These are phyloP conservation scores for Spisula solida DNA, from an alignment of 2,888 invertebrate genomes.

Conservation along the genomic window DNA sequence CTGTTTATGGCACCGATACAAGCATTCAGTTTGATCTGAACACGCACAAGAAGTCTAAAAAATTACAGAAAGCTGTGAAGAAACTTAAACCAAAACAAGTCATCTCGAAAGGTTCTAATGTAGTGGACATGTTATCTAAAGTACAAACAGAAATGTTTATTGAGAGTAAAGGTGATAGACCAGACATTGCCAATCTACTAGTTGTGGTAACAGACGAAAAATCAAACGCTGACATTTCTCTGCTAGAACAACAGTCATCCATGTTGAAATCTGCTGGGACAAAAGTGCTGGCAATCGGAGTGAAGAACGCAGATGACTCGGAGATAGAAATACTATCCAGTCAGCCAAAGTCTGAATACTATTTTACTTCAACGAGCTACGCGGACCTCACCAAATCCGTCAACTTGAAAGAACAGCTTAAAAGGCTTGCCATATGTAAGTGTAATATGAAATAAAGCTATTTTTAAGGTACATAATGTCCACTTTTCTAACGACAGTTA, in stretches of 20 bases:
- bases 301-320: conserved; percentile 51
- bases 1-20: conserved; percentile 83
- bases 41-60: conserved; percentile 63
- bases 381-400: conserved; percentile 63
- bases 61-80: conserved; percentile 65
- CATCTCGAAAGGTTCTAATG: conserved; percentile 55
- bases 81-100: conserved; percentile 61
- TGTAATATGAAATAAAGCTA: conserved; percentile 14
- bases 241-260: conserved; percentile 50
- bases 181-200: conserved; percentile 64
- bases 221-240: conserved; percentile 51
- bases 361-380: conserved; percentile 57
- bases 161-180: conserved; percentile 65
- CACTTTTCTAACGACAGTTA: no score
- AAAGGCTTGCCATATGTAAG: conserved; percentile 64
- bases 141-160: conserved; percentile 68
- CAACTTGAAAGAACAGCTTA: conserved; percentile 56
- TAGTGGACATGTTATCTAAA: conserved; percentile 60
- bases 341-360: conserved; percentile 68
- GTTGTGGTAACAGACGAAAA: conserved; percentile 73
- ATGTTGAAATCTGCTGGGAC: conserved; percentile 58
- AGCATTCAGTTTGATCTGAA: conserved; percentile 73
- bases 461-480: not conserved
- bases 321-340: conserved; percentile 74
- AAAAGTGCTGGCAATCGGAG: conserved; percentile 66